Conservation (phyloP, 2,113 vertebrate species). For the Hepsetus odoe region DNA sequence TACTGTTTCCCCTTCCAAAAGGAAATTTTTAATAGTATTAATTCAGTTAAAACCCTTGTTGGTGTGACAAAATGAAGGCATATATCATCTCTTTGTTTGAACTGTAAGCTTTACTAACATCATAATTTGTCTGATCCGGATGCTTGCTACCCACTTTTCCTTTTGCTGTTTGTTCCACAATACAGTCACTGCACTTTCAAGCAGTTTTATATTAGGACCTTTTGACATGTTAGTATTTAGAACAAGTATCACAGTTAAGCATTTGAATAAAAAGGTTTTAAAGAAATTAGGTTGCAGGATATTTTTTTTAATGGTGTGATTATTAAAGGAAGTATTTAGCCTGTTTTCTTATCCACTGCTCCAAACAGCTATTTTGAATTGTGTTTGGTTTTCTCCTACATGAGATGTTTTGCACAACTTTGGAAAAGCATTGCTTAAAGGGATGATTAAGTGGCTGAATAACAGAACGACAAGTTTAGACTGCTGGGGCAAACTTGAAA, state of each 20-base stretch:
- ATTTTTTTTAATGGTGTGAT: constrained; percentile 47
- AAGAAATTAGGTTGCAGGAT: constrained; percentile 52
- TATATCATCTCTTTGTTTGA: constrained; percentile 38
- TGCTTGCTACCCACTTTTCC: constrained; percentile 17
- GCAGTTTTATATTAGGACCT: constrained; percentile 37
- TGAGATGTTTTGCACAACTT: neutral
- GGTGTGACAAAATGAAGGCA: constrained; percentile 48
- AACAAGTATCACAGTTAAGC: constrained; percentile 45
- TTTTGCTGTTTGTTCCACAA: constrained; percentile 46
- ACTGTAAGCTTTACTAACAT: constrained; percentile 42
- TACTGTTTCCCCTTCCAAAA: neutral
- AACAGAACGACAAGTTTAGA: neutral
- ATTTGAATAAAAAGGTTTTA: constrained; percentile 65
- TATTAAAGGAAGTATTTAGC: constrained; percentile 37
- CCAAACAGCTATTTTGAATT: constrained; percentile 16
- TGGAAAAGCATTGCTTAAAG: constrained; percentile 1
- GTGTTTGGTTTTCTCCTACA: neutral
- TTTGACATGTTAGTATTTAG: constrained; percentile 60
- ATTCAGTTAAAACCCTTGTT: constrained; percentile 18
- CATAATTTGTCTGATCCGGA: constrained; percentile 30
- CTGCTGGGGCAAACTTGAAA: neutral
- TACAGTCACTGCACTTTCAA: constrained; percentile 38
- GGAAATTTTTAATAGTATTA: constrained; percentile 16
- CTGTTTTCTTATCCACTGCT: neutral
- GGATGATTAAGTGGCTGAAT: neutral